phyloP scores from a whole-genome alignment of 2,113 vertebrate genomes.

The Salminus brasiliensis region DNA sequence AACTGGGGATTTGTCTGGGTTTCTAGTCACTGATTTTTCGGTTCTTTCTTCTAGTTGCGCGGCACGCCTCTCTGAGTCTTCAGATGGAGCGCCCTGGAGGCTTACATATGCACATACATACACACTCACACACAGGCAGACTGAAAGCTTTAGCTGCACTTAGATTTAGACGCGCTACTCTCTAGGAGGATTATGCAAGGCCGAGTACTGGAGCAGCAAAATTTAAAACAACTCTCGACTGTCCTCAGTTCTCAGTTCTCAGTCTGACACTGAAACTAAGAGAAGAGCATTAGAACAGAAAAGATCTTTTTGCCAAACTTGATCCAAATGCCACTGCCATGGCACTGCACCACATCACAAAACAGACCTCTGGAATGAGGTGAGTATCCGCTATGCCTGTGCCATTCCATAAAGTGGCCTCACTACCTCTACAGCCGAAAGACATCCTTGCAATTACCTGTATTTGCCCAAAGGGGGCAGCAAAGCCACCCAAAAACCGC shows the following conservation, averaged over 20 bases:
- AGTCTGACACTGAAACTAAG: neutral
- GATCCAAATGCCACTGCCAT: neutral
- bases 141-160: slow-evolving; percentile 11
- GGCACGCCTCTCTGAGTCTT: neutral
- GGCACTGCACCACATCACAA: neutral
- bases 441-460: slow-evolving; percentile 46
- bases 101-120: neutral
- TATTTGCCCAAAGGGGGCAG: slow-evolving; percentile 71
- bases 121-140: slow-evolving; percentile 46
- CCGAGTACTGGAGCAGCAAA: slow-evolving; percentile 8
- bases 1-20: slow-evolving; percentile 26
- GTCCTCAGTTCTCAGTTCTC: slow-evolving; percentile 8
- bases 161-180: slow-evolving; percentile 11
- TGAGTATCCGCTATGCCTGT: neutral
- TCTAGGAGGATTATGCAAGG: slow-evolving; percentile 31
- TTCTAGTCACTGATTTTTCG: slow-evolving; percentile 28
- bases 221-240: slow-evolving; percentile 29
- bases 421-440: neutral
- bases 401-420: neutral
- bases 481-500: slow-evolving; percentile 40
- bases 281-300: neutral
- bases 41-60: neutral
- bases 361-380: neutral
- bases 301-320: neutral
- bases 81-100: neutral